Percentiles rank a stretch among this genome's conserved stretches.
Conservation (phyloP, 1,140 invertebrate genomes). For the Aplysia californica region DNA sequence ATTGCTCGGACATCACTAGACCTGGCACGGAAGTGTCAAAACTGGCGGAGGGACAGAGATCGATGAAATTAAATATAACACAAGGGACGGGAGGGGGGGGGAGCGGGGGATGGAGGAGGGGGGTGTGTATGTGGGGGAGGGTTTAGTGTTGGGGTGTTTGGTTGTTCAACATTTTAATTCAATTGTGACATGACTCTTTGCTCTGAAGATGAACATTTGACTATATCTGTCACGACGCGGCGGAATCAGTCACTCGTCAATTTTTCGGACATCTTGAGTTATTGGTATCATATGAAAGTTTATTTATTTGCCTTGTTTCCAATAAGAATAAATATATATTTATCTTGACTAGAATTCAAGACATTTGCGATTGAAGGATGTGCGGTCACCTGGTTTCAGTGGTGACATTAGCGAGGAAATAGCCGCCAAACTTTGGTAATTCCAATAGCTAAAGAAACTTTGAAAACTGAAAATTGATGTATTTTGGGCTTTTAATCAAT, state of each 20-base stretch:
- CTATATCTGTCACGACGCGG: not conserved
- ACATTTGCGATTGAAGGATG: no score
- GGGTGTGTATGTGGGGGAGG: slow-evolving; percentile 36
- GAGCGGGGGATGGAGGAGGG: not conserved
- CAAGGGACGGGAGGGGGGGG: not conserved
- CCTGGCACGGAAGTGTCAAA: slow-evolving; percentile 65
- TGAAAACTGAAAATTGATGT: no score
- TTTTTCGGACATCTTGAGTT: not conserved
- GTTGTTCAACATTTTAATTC: not conserved
- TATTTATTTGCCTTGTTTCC: not conserved
- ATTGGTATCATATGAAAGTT: not conserved
- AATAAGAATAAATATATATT: not conserved
- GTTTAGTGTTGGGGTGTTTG: not conserved
- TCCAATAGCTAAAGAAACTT: no score
- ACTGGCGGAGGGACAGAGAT: slow-evolving; percentile 22
- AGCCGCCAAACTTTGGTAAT: no score
- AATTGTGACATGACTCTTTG: not conserved
- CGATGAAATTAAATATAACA: no score
- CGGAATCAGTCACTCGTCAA: not conserved
- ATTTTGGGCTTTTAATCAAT: no score
- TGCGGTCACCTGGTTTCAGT: no score
- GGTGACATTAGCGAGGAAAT: no score
- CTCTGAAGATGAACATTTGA: not conserved
- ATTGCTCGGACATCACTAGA: slow-evolving; percentile 64
- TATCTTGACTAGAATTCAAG: not conserved